Evolutionary conservation across 2,888 invertebrate genomes (phyloP).

Genomic region (Nowickia ferox): DNA sequence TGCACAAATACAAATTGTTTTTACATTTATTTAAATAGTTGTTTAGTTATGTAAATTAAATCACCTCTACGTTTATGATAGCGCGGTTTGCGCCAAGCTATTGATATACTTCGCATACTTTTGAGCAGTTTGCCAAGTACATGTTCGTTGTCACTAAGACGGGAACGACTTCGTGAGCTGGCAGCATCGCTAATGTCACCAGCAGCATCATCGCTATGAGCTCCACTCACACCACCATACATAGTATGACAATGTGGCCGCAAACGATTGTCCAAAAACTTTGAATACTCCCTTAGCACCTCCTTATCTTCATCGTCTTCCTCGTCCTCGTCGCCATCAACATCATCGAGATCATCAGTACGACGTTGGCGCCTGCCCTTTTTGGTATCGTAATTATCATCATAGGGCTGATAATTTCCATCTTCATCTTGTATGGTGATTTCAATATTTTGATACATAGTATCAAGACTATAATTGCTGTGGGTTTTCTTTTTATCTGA

Average conservation of each 20-base stretch:
- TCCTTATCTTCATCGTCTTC: constrained; percentile 67
- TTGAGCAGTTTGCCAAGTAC: constrained; percentile 81
- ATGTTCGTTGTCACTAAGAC: constrained; percentile 78
- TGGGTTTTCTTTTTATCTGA: constrained; percentile 67
- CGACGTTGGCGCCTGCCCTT: constrained; percentile 39
- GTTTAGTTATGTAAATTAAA: constrained; percentile 63
- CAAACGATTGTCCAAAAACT: constrained; percentile 76
- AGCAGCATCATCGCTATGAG: constrained; percentile 78
- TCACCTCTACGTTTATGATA: constrained; percentile 83
- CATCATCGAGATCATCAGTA: constrained; percentile 72
- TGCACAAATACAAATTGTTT: constrained; percentile 43
- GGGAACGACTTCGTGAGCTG: constrained; percentile 78
- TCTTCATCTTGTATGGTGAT: constrained; percentile 82
- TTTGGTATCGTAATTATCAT: constrained; percentile 79
- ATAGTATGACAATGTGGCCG: constrained; percentile 70
- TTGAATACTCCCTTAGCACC: constrained; percentile 65
- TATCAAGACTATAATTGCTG: constrained; percentile 81
- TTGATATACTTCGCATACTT: constrained; percentile 82
- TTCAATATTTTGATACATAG: constrained; percentile 82
- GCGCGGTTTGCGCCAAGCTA: constrained; percentile 82
- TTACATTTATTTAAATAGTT: constrained; percentile 49
- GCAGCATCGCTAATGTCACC: constrained; percentile 80
- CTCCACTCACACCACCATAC: constrained; percentile 44
- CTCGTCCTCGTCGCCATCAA: constrained; percentile 60
- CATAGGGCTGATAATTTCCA: constrained; percentile 81